Evolutionary conservation across 2,888 invertebrate species (phyloP).

Genomic region (Ophion ventricosus): DNA sequence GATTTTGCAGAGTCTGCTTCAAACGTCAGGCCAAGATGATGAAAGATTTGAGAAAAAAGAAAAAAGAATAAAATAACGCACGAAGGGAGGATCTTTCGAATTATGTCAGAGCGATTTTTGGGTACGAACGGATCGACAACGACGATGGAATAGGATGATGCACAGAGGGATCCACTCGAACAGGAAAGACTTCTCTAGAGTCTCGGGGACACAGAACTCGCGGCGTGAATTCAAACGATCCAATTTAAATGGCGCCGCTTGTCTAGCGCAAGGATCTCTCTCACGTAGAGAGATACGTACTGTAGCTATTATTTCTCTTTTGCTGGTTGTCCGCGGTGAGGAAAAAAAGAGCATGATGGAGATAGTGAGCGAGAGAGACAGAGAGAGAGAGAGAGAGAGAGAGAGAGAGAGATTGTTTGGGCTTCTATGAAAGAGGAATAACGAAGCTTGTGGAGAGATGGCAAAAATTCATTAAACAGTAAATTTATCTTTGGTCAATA

Average conservation of each 20-base stretch:
- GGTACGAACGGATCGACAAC: slow-evolving; percentile 19
- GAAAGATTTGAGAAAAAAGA: too few species aligned
- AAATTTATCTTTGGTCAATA: too few species aligned
- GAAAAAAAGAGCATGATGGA: too few species aligned
- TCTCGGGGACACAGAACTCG: slow-evolving; percentile 68
- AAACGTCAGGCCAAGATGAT: too few species aligned
- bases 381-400: not conserved
- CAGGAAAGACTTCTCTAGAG: slow-evolving; percentile 68
- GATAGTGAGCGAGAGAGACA: too few species aligned
- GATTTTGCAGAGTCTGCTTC: too few species aligned
- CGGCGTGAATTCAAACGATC: slow-evolving; percentile 81
- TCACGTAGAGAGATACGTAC: slow-evolving; percentile 75
- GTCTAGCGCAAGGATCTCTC: slow-evolving; percentile 81
- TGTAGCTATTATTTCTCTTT: slow-evolving; percentile 48
- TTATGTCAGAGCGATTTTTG: slow-evolving; percentile 48
- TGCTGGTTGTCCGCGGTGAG: slow-evolving; percentile 18
- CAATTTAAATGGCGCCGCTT: slow-evolving; percentile 81
- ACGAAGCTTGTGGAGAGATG: too few species aligned
- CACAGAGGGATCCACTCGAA: slow-evolving; percentile 70
- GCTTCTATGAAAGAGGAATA: too few species aligned
- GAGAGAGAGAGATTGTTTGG: too few species aligned
- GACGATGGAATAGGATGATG: slow-evolving; percentile 37
- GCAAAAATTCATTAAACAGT: too few species aligned
- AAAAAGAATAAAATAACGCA: too few species aligned
- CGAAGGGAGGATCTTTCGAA: too few species aligned